phyloP scores from a whole-genome alignment of 1,140 invertebrate species.

The Drosophila sp. region DNA sequence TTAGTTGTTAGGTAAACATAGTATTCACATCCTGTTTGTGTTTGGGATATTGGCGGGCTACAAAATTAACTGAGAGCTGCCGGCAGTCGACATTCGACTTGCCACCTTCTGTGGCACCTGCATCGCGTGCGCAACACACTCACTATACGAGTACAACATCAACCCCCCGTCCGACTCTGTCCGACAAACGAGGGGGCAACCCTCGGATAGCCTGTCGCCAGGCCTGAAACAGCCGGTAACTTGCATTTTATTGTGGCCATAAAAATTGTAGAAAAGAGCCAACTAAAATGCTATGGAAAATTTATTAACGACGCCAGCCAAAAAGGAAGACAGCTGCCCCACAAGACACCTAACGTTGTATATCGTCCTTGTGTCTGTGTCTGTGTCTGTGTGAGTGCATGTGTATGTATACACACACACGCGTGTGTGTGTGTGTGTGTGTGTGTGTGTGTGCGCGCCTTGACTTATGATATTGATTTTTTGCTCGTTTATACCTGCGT shows the following conservation, averaged over 20 bases:
- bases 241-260: slow-evolving; percentile 60
- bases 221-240: slow-evolving; percentile 32
- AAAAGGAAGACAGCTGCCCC: slow-evolving; percentile 37
- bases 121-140: slow-evolving; percentile 71
- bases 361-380: not conserved
- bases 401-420: slow-evolving; percentile 24
- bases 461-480: slow-evolving; percentile 58
- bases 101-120: slow-evolving; percentile 34
- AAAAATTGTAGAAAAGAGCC: slow-evolving; percentile 53
- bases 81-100: not conserved
- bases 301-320: slow-evolving; percentile 50
- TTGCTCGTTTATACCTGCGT: slow-evolving; percentile 8
- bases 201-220: slow-evolving; percentile 20
- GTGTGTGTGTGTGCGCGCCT: slow-evolving; percentile 33
- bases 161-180: not conserved
- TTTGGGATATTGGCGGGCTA: slow-evolving; percentile 6
- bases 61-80: not conserved
- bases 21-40: slow-evolving; percentile 10
- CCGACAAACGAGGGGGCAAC: not conserved
- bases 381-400: slow-evolving; percentile 1
- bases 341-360: slow-evolving; percentile 30
- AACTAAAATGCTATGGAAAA: slow-evolving; percentile 56
- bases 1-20: slow-evolving; percentile 1
- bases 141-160: too few species aligned
- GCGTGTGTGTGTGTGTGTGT: slow-evolving; percentile 1